Percentiles rank a stretch among this genome's conserved stretches.
Conservation (phyloP, 2,797 vertebrate genomes). For the Gymnopithys bicolor region DNA sequence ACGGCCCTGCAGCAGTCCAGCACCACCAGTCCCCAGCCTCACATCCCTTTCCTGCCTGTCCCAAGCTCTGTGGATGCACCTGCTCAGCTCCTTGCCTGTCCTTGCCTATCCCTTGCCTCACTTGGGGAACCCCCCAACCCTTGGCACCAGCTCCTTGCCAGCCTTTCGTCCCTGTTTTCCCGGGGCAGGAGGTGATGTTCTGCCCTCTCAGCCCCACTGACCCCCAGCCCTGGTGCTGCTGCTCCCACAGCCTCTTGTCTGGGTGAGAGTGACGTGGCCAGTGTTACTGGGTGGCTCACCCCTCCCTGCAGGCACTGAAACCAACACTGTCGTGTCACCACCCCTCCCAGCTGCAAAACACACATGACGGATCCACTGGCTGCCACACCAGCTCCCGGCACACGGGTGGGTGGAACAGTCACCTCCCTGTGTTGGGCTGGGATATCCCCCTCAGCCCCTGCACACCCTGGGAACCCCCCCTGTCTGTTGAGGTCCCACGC, state of each 20-base stretch:
- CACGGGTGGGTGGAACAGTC: not conserved
- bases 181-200: fast-evolving
- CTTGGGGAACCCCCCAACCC: not conserved
- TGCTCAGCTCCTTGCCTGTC: not conserved
- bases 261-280: not conserved
- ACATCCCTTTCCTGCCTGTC: not conserved
- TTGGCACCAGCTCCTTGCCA: not conserved
- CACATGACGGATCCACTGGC: not conserved
- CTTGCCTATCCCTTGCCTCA: not conserved
- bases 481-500: fast-evolving
- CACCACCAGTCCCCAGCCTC: fast-evolving
- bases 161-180: not conserved
- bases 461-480: fast-evolving
- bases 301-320: slow-evolving; percentile 43
- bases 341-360: not conserved
- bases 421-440: not conserved
- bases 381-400: not conserved
- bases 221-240: not conserved
- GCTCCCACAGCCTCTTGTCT: not conserved
- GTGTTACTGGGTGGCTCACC: not conserved
- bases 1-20: fast-evolving
- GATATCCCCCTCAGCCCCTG: not conserved
- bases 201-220: fast-evolving
- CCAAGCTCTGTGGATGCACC: fast-evolving
- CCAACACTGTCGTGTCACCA: not conserved